Base-by-base conservation (phyloP, 1,140 invertebrate genomes). In the Scaptomyza graminum region DNA sequence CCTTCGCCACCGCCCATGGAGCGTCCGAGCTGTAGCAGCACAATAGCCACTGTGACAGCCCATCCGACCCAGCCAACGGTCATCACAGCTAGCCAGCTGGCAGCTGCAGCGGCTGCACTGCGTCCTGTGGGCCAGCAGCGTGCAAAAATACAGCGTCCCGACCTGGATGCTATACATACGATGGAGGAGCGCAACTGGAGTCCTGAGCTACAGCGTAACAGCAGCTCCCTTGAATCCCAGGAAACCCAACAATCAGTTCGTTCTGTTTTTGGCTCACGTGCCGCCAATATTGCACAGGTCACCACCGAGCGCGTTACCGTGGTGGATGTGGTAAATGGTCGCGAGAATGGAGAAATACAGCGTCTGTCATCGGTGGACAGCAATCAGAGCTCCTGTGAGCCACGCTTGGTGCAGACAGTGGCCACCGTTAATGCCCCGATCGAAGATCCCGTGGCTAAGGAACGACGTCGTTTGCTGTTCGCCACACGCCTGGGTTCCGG, bases 401-500 rank as follows among this genome's bases (percentile, higher is more conserved):
- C 84, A 8, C 50, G 74, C 2, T 44, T 90, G 50, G 80, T 90
- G 16, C 76, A 89, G 11, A 89, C 84, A 31, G 80, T 89, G 67
- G 79, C 84, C 65, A 89, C 75, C 0, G 79, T 83, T 22, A 78
- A 83, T 63, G 79, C 71, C 0, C 74, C 68, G 0, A 7, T 62
- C 6, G 80, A 82, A 51, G 77, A 76, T 55, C 64, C 85, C 0
- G 73, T 71, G 0, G 77, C 89, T 43, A 91, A 87, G 57, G 91
- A 92, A 59, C 91, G 91, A 16, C 73, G 92, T 3, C 85, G 92
- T 39, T 64, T 92, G 49, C 82, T 92, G 50, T 92, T 92, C 51
- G 90, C 92, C 61, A 92, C 92, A 4, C 91, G 92, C 5, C 56
- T 92, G 7, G 92, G 92, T 1, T 91, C 89, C 1, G 91, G 91